These are phyloP conservation scores for Esox lucius DNA, from an alignment of 2,797 vertebrate species.

Conservation along the genomic window DNA sequence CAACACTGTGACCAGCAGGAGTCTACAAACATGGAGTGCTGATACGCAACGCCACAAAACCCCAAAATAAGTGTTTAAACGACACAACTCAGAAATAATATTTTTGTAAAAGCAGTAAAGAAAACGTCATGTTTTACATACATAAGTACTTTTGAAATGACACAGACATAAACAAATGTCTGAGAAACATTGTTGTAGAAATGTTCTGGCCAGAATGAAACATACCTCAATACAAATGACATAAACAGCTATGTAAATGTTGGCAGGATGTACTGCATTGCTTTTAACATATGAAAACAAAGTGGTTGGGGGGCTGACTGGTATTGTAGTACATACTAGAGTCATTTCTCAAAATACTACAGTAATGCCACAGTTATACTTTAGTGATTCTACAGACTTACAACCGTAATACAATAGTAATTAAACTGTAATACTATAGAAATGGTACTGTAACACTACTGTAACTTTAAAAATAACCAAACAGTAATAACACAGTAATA, in stretches of 20 bases:
- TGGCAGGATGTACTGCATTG: conserved; percentile 27
- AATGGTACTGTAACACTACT: neutral
- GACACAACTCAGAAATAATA: neutral
- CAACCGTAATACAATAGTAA: neutral
- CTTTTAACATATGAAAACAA: conserved; percentile 19
- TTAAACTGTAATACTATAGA: neutral
- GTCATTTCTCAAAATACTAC: neutral
- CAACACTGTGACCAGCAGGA: neutral
- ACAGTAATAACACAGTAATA: conserved; percentile 11
- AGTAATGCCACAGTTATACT: conserved; percentile 5
- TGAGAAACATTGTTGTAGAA: conserved; percentile 26
- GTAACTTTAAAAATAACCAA: too few species aligned
- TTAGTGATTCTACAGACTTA: neutral
- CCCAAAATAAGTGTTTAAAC: neutral
- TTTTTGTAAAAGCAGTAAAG: neutral
- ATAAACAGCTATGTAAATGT: conserved; percentile 47
- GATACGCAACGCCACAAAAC: neutral
- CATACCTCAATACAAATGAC: conserved; percentile 30
- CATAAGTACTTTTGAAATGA: conserved; percentile 55
- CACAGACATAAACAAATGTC: conserved; percentile 31
- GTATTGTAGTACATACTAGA: conserved; percentile 7
- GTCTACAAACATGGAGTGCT: neutral
- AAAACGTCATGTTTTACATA: conserved; percentile 30
- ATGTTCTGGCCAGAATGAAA: neutral
- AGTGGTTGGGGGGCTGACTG: conserved; percentile 10